Evolutionary conservation across 2,113 vertebrate species (phyloP).

Genomic region (Sceloporus tristichus): DNA sequence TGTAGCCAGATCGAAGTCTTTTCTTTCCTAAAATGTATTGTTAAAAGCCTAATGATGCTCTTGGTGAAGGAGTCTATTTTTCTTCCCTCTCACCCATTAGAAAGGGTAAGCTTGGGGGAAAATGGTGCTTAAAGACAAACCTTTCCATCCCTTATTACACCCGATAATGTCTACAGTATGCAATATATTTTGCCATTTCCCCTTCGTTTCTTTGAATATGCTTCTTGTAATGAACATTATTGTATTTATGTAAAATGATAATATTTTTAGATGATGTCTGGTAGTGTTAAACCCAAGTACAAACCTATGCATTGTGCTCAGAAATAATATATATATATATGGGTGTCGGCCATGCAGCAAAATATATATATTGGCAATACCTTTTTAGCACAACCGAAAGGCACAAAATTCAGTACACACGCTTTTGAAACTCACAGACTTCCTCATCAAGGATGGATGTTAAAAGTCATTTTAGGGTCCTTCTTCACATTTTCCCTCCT

Average conservation of each 20-base stretch:
- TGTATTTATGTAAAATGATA: background rate
- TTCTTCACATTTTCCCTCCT: too few relatives aligned
- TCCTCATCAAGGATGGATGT: too few relatives aligned
- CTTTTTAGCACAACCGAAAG: too few relatives aligned
- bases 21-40: conserved; percentile 59
- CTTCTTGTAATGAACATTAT: background rate
- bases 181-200: background rate
- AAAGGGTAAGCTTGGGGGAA: background rate
- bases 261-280: conserved; percentile 40
- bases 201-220: background rate
- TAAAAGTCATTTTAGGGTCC: too few relatives aligned
- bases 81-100: background rate
- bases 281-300: background rate
- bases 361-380: too few relatives aligned
- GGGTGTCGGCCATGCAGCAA: background rate
- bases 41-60: conserved; percentile 58
- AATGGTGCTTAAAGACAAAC: background rate
- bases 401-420: too few relatives aligned
- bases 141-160: background rate
- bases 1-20: conserved; percentile 40
- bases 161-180: background rate
- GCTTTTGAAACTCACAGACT: too few relatives aligned
- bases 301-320: conserved; percentile 23
- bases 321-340: too few relatives aligned
- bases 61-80: background rate